A percentile compares a stretch with the other conserved stretches of the same genome.
These are phyloP conservation scores for Seira ritae DNA, from an alignment of 2,888 invertebrate species.

Conservation along the genomic window DNA sequence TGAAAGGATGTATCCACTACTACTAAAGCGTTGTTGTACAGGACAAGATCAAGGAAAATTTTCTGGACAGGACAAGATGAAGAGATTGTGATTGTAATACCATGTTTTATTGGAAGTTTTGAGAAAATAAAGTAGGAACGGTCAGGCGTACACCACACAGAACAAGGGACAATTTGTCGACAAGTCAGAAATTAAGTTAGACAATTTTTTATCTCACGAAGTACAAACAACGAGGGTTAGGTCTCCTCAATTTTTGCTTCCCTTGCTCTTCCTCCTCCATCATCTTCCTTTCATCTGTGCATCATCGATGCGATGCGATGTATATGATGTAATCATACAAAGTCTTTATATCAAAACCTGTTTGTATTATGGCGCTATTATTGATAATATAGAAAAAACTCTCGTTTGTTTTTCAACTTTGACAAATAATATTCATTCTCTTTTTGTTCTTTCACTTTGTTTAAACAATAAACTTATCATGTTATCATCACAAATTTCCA, in stretches of 20 bases:
- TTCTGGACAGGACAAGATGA: conserved; percentile 23
- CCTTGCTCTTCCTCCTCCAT: conserved; percentile 26
- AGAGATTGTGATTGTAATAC: conserved; percentile 15
- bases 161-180: conserved; percentile 42
- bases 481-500: too few species aligned
- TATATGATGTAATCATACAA: too few species aligned
- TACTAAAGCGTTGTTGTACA: not conserved
- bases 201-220: conserved; percentile 64
- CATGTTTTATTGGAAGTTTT: conserved; percentile 16
- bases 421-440: too few species aligned
- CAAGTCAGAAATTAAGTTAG: conserved; percentile 71
- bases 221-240: conserved; percentile 73
- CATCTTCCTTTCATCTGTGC: not conserved
- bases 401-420: too few species aligned
- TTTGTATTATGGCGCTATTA: too few species aligned
- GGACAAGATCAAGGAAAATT: conserved; percentile 22
- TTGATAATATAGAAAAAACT: too few species aligned
- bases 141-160: conserved; percentile 23
- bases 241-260: conserved; percentile 49
- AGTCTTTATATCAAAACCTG: too few species aligned
- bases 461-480: too few species aligned
- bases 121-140: not conserved
- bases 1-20: not conserved
- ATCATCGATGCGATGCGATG: too few species aligned
- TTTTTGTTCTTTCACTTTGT: too few species aligned